Base-by-base conservation (phyloP, 2,113 vertebrate genomes). In the Macrotis lagotis region DNA sequence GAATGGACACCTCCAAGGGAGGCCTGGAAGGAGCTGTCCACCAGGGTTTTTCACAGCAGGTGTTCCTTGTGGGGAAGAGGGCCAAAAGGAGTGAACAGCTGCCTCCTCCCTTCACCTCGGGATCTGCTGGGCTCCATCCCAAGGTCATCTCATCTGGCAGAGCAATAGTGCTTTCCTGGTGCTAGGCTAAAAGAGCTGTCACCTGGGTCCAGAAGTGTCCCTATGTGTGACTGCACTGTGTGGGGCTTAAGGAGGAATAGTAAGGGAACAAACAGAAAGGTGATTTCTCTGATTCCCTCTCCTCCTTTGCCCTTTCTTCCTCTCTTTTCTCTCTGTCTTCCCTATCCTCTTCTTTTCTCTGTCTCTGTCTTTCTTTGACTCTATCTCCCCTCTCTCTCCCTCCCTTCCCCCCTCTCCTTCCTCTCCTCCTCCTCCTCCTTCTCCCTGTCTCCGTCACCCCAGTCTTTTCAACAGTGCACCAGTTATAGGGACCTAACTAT, bases 401-500 rank as follows among this genome's bases (percentile, higher is more conserved):
- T 8, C 22, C 25, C 52, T 53, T 2, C 25, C 16, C 25, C 22
- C 25, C 22, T 52, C 12, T 52, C 51, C 25, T 24, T 52, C 52
- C 25, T 53, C 25, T 26, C 52, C 26, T 5, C 19, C 51, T 7
- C 5, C 53, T 10, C 10, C 55, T 66, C 31, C 2, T 1, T 14
- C 3, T 66, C 31, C n/a, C 31, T 74, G 2, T 44, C 37, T 22
- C 37, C 2, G 11, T 22, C 14, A n/a, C 37, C 2, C 59, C 83
- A 48, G 51, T 59, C 74, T 95, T 97, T 97, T 94, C 92, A 96
- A n/a, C 92, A 91, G 53, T 12, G 49, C 49, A 53, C 74, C 59
- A 90, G 89, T 8, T 26, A 90, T 83, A 96, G 52, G 96, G 95
- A 95, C 92, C 92, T 93, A 93, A 26, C 66, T 94, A 94, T 94